Evolutionary conservation across 64 coral and sea anemone species (phyloP).

Genomic region (Stichodactyla mertensii): DNA sequence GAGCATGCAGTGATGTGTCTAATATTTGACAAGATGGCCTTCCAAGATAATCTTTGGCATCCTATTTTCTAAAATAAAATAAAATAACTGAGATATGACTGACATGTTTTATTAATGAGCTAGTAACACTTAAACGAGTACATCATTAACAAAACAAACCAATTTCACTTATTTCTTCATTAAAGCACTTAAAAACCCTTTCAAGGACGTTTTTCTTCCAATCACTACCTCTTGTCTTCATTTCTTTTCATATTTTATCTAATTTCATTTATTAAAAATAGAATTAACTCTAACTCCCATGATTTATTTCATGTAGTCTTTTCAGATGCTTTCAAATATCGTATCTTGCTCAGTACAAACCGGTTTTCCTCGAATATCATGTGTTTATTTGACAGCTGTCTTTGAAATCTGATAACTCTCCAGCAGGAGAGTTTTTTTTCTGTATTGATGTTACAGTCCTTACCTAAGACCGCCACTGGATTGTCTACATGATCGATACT

Average conservation of each 20-base stretch:
- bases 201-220: background rate
- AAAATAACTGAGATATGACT: background rate
- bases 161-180: background rate
- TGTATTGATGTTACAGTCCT: no score
- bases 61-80: background rate
- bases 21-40: background rate
- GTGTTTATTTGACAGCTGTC: background rate
- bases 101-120: background rate
- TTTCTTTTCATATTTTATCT: background rate
- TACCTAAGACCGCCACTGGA: no score
- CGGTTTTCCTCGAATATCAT: background rate
- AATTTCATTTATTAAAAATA: background rate
- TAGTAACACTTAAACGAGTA: background rate
- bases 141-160: constrained; percentile 17
- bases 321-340: no score
- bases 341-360: no score
- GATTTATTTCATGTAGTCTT: no score
- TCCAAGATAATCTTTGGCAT: background rate
- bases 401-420: background rate
- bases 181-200: background rate
- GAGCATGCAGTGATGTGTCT: background rate
- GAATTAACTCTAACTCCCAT: no score
- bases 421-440: no score
- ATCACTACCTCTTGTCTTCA: background rate
- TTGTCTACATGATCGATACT: no score